Base-by-base conservation (phyloP, 2,797 vertebrate genomes). In the Ficedula albicollis region DNA sequence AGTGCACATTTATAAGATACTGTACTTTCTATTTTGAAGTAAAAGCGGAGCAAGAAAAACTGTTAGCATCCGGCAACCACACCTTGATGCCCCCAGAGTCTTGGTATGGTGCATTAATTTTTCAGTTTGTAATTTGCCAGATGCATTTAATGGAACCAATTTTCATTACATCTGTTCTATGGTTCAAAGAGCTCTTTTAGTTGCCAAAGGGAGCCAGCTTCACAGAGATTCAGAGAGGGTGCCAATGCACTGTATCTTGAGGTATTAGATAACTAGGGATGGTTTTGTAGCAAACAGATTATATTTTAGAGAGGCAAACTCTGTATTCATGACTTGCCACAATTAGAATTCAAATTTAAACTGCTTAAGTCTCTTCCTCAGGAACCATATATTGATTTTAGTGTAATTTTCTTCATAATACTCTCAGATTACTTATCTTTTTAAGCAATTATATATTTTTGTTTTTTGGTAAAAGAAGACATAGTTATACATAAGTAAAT, bases 61-160 rank as follows among this genome's bases (percentile, higher is more conserved):
- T 49, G 69, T 43, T 94, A 98, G 96, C 98, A 98, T 98, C 98
- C 97, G 34, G 96, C 95, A 98, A 88, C 97, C 97, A 98, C 98
- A 98, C 97, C 98, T 98, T 98, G 98, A 98, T 97, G 98, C 98
- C 98, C 76, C 98, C 96, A 97, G 98, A 98, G 98, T 98, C 98
- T 91, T 96, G 98, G 96, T 92, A 97, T 97, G 96, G 96, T 97
- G 97, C 97, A 97, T 98, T 98, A 97, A 98, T 97, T 98, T 97
- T 98, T 98, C 96, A 97, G 97, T 98, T 97, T 98, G 97, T 98
- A 97, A 98, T 98, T 98, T 98, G 93, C 96, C 98, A 98, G 98
- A 98, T 98, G 95, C 97, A 98, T 96, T 98, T 97, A 97, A 96
- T 98, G 97, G 98, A 98, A 98, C 98, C 97, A 98, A 98, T 98